Percentiles rank a stretch among this genome's conserved stretches.
phyloP scores from a whole-genome alignment of 1,140 invertebrate genomes.

The Platyura marginata region DNA sequence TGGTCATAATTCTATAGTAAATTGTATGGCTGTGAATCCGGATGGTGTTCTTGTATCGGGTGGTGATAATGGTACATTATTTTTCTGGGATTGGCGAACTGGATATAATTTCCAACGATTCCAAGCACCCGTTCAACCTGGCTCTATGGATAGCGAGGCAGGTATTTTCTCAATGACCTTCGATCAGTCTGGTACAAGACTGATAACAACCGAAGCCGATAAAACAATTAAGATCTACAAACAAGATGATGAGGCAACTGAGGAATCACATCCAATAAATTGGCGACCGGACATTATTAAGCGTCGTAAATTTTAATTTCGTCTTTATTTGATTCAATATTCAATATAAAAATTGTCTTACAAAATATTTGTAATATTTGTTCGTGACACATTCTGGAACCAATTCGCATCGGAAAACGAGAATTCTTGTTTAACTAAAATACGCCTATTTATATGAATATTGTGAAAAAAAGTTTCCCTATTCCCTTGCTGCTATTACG shows the following conservation, averaged over 20 bases:
- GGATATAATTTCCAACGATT: slow-evolving; percentile 92
- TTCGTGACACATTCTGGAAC: no score
- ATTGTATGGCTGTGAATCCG: slow-evolving; percentile 84
- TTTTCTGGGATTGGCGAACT: slow-evolving; percentile 98
- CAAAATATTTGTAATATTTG: neutral
- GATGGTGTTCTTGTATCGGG: slow-evolving; percentile 95
- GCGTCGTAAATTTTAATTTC: slow-evolving; percentile 71
- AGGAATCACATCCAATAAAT: slow-evolving; percentile 92
- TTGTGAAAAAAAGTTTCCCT: no score
- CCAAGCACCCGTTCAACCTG: slow-evolving; percentile 87
- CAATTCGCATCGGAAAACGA: no score
- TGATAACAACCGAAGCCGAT: slow-evolving; percentile 95
- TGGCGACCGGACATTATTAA: slow-evolving; percentile 93
- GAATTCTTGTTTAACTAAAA: no score
- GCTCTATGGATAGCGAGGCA: slow-evolving; percentile 98
- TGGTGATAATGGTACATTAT: slow-evolving; percentile 96
- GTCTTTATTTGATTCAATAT: no score
- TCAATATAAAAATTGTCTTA: neutral
- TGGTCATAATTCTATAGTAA: slow-evolving; percentile 95
- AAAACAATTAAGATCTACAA: slow-evolving; percentile 99
- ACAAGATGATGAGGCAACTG: slow-evolving; percentile 88
- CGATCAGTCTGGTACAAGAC: slow-evolving; percentile 80
- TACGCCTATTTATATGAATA: no score
- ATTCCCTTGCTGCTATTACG: no score
- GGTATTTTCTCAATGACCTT: slow-evolving; percentile 93